phyloP scores from a whole-genome alignment of 2,797 vertebrate genomes.

The Cichlasoma orientale region DNA sequence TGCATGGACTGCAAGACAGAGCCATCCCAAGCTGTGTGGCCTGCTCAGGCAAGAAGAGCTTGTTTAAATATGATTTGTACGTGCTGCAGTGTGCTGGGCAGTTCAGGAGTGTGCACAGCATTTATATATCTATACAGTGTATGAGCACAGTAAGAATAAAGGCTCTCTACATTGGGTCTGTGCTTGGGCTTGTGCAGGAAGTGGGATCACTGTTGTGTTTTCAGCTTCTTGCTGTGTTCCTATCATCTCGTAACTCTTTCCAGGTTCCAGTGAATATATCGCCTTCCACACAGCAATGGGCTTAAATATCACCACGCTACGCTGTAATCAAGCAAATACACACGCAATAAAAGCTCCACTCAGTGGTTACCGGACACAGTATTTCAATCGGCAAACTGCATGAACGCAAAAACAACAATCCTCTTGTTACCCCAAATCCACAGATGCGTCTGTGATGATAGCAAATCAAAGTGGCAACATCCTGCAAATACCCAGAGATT shows the following conservation, averaged over 20 bases:
- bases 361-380: slow-evolving; percentile 47
- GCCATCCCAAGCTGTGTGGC: neutral
- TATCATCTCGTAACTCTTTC: neutral
- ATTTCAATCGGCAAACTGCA: slow-evolving; percentile 52
- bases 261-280: neutral
- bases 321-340: slow-evolving; percentile 21
- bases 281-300: neutral
- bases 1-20: neutral
- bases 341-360: slow-evolving; percentile 42
- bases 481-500: slow-evolving; percentile 72
- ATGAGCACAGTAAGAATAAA: too few species aligned
- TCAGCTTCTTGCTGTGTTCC: neutral
- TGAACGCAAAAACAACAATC: slow-evolving; percentile 66
- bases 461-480: slow-evolving; percentile 69
- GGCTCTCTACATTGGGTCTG: neutral
- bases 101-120: neutral
- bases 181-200: neutral
- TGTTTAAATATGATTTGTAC: neutral
- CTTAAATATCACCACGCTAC: neutral
- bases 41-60: neutral
- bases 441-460: slow-evolving; percentile 59
- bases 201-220: neutral
- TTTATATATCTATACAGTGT: neutral
- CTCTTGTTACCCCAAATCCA: slow-evolving; percentile 68
- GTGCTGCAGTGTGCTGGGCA: neutral